Evolutionary conservation across 2,113 vertebrate genomes (phyloP).

Genomic region (Bos javanicus): DNA sequence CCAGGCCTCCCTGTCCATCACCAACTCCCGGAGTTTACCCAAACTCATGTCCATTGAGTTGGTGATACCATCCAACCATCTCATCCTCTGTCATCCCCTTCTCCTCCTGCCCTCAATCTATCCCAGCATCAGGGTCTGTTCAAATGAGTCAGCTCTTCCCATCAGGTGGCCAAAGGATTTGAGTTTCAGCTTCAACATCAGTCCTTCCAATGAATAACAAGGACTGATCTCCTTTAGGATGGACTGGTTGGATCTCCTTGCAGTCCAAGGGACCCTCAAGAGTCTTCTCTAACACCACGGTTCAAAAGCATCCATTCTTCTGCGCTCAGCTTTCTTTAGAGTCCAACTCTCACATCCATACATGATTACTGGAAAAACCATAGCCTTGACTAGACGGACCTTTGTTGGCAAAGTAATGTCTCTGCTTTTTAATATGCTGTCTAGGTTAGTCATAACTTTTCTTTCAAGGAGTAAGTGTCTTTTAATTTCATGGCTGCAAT

Average conservation of each 20-base stretch:
- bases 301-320: neutral
- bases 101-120: neutral
- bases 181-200: neutral
- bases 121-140: neutral
- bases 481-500: neutral
- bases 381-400: neutral
- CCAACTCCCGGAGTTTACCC: neutral
- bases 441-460: neutral
- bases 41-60: neutral
- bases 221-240: neutral
- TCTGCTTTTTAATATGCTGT: neutral
- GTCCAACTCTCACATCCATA: neutral
- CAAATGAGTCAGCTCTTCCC: neutral
- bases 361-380: neutral
- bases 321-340: rapidly evolving
- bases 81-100: neutral
- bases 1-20: neutral
- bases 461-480: neutral
- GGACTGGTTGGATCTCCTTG: neutral
- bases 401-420: neutral
- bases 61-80: neutral
- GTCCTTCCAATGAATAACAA: neutral
- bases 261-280: neutral
- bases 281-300: neutral
- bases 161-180: neutral